phyloP scores from a whole-genome alignment of 2,888 invertebrate species.

The Pammene aurita region DNA sequence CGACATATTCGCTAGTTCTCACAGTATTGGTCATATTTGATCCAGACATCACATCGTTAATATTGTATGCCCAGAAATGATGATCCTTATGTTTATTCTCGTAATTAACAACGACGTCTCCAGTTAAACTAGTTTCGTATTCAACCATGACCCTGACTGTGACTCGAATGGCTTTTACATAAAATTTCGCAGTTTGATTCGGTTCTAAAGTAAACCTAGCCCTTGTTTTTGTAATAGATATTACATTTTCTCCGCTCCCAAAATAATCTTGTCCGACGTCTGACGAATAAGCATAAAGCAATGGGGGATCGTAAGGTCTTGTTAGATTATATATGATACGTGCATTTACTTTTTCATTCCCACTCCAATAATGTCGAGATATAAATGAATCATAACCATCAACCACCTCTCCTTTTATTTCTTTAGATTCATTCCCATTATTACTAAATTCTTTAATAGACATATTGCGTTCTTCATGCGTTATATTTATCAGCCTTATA shows the following conservation, averaged over 20 bases:
- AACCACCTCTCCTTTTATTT: background rate
- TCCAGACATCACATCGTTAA: constrained; percentile 36
- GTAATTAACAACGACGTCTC: constrained; percentile 44
- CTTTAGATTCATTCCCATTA: background rate
- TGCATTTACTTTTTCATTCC: background rate
- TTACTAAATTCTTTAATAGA: background rate
- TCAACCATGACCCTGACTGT: constrained; percentile 38
- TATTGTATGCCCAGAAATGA: constrained; percentile 45
- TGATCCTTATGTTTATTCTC: constrained; percentile 39
- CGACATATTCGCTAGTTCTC: background rate
- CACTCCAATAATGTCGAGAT: constrained; percentile 10
- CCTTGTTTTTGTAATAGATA: constrained; percentile 5
- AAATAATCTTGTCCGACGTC: constrained; percentile 1
- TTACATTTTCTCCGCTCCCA: background rate
- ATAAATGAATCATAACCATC: background rate
- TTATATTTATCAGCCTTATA: constrained; percentile 14
- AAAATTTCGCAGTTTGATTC: constrained; percentile 36
- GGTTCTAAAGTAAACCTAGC: constrained; percentile 41
- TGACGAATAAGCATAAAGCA: background rate
- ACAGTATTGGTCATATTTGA: background rate
- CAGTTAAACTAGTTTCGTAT: constrained; percentile 43
- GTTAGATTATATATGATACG: background rate
- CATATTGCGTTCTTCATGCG: background rate
- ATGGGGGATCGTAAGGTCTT: background rate
- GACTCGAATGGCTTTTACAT: constrained; percentile 35